Evolutionary conservation across 2,888 invertebrate genomes (phyloP), one percentile per base, ranked within the genome.

Genomic region (Icerya purchasi): DNA sequence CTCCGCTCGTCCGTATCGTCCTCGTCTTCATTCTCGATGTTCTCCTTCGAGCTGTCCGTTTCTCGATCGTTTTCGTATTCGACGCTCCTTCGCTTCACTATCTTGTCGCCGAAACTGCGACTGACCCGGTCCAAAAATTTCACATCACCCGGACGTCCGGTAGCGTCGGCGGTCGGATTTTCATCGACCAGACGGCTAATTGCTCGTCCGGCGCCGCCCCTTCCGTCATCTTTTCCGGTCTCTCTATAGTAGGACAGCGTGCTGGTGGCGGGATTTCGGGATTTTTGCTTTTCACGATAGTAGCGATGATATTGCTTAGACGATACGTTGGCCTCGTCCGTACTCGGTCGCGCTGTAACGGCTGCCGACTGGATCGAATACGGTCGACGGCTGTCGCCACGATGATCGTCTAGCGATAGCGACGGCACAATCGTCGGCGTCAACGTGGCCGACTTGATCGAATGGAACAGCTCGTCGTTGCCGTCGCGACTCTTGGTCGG

Each of bases 381-480:
- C n/a, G n/a, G n/a, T n/a, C n/a, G n/a, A n/a, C n/a, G n/a, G n/a
- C n/a, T n/a, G n/a, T n/a, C n/a, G n/a, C n/a, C n/a, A n/a, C n/a
- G n/a, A n/a, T n/a, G n/a, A n/a, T n/a, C n/a, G n/a, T n/a, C n/a
- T n/a, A n/a, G n/a, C n/a, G n/a, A n/a, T n/a, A n/a, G n/a, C n/a
- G n/a, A n/a, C n/a, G n/a, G n/a, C 24, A 1, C 50, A 22, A 2
- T 3, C 22, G 22, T 20, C 22, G 3, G 50, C 23, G 22, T 19
- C 19, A 20, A 50, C 2, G 23, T 50, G 50, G 2, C 50, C 57
- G n/a, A 56, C 23, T 52, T 60, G 23, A 19, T 36, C 55, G 50
- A 49, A 60, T 24, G 2, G 60, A 56, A 24, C 56, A 22, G 1
- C 56, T 59, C 53, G 49, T 56, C 60, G 22, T 60, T 52, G 2